Evolutionary conservation across 2,888 invertebrate genomes (phyloP).

Genomic region (Drosophila imparisetae): DNA sequence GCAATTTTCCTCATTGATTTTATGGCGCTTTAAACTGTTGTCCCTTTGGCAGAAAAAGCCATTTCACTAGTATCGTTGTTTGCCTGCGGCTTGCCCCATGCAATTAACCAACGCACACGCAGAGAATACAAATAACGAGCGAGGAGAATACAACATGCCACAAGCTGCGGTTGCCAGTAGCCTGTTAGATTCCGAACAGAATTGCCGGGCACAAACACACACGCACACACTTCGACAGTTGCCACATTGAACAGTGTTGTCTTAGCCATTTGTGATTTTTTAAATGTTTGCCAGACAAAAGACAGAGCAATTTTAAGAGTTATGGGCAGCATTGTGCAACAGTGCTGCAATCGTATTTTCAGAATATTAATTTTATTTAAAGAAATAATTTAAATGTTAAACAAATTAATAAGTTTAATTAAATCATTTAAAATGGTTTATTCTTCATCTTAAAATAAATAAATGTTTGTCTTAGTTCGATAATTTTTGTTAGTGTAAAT

Average conservation of each 20-base stretch:
- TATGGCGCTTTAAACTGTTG: conserved; percentile 57
- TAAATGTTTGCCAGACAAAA: not conserved
- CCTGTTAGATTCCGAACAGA: not conserved
- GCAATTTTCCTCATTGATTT: conserved; percentile 47
- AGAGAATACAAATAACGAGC: not conserved
- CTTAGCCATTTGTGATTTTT: conserved; percentile 24
- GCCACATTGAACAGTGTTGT: conserved; percentile 5
- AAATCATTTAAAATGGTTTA: not conserved
- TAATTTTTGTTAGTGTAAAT: not conserved
- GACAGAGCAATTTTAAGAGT: not conserved
- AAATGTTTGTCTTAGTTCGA: not conserved
- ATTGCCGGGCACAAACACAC: conserved; percentile 5
- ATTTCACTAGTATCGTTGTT: conserved; percentile 10
- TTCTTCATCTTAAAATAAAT: not conserved
- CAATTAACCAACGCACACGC: conserved; percentile 59
- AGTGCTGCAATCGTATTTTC: not conserved
- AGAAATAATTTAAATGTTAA: not conserved
- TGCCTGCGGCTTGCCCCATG: conserved; percentile 33
- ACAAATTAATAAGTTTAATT: not conserved
- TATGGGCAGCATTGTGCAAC: not conserved
- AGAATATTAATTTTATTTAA: not conserved
- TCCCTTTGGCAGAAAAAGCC: conserved; percentile 3
- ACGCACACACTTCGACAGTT: not conserved
- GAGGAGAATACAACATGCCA: conserved; percentile 20
- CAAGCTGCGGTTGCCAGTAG: conserved; percentile 39